Conservation (phyloP, 2,888 invertebrate species). For the Ormyrus rosae region DNA sequence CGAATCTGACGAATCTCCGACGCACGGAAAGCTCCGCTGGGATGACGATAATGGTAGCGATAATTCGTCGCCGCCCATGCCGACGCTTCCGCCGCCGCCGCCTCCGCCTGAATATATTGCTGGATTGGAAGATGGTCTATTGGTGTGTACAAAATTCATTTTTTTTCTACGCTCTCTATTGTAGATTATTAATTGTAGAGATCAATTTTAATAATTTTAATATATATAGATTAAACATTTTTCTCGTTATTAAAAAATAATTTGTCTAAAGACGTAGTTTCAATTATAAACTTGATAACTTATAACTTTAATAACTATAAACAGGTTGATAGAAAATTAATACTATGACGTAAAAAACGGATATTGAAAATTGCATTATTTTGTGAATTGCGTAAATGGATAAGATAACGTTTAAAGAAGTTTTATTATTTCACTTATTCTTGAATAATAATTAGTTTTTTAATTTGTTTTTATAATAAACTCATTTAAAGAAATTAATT, state of each 20-base stretch:
- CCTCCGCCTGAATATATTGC: constrained; percentile 78
- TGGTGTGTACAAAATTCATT: constrained; percentile 58
- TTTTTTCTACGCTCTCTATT: too few relatives aligned
- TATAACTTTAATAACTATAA: too few relatives aligned
- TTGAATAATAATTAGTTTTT: neutral
- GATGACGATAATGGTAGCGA: constrained; percentile 76
- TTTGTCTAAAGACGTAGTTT: too few relatives aligned
- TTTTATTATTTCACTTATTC: constrained; percentile 1
- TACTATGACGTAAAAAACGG: too few relatives aligned
- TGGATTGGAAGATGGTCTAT: constrained; percentile 63
- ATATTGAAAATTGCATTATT: too few relatives aligned
- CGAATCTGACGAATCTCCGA: neutral
- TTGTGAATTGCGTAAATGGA: too few relatives aligned
- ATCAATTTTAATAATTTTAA: too few relatives aligned
- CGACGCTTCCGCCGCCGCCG: constrained; percentile 86
- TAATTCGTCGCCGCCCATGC: constrained; percentile 86
- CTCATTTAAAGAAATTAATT: neutral
- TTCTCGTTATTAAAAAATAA: too few relatives aligned
- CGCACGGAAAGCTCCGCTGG: constrained; percentile 56
- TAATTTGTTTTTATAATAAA: neutral
- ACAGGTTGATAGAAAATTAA: too few relatives aligned
- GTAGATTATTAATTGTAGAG: too few relatives aligned
- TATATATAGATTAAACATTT: too few relatives aligned
- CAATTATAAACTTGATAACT: too few relatives aligned
- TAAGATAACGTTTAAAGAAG: neutral